Conservation (phyloP, 53 echinoderm and acorn worm species). For the Mesocentrotus franciscanus region DNA sequence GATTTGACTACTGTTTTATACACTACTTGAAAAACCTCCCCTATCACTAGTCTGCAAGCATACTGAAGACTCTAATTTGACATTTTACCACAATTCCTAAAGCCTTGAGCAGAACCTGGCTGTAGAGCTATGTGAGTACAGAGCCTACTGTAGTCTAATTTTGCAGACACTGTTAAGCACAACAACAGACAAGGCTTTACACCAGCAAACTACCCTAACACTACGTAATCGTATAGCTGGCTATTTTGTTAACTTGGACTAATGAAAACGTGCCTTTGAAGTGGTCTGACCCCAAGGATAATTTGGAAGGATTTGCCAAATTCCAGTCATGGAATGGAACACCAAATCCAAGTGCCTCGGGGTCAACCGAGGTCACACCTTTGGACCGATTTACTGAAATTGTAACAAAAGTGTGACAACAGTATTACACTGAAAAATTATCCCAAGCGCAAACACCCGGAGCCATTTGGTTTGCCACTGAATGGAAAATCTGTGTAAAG, state of each 20-base stretch:
- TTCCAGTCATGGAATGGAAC: slow-evolving; percentile 28
- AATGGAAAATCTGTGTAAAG: slow-evolving; percentile 40
- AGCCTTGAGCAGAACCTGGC: too few species aligned
- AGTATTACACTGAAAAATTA: slow-evolving; percentile 28
- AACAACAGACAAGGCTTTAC: too few species aligned
- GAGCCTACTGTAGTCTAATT: too few species aligned
- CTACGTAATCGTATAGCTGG: too few species aligned
- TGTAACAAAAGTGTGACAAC: slow-evolving; percentile 3
- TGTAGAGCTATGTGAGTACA: too few species aligned
- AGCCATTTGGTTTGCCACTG: slow-evolving; percentile 30
- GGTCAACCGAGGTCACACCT: slow-evolving; percentile 28
- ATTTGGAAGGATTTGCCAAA: slow-evolving; percentile 30
- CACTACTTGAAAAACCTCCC: too few species aligned
- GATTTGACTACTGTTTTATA: too few species aligned
- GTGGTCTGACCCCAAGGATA: neutral
- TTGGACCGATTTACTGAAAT: slow-evolving; percentile 27
- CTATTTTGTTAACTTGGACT: neutral
- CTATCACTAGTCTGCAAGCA: too few species aligned
- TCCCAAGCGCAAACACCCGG: slow-evolving; percentile 17
- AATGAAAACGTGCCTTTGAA: neutral
- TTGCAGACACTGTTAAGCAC: too few species aligned
- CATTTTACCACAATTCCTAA: too few species aligned
- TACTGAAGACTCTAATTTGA: too few species aligned
- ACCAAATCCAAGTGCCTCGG: slow-evolving; percentile 21
- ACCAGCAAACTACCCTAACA: too few species aligned